Conservation (phyloP, 2,888 invertebrate genomes). For the Campoplex capitator region DNA sequence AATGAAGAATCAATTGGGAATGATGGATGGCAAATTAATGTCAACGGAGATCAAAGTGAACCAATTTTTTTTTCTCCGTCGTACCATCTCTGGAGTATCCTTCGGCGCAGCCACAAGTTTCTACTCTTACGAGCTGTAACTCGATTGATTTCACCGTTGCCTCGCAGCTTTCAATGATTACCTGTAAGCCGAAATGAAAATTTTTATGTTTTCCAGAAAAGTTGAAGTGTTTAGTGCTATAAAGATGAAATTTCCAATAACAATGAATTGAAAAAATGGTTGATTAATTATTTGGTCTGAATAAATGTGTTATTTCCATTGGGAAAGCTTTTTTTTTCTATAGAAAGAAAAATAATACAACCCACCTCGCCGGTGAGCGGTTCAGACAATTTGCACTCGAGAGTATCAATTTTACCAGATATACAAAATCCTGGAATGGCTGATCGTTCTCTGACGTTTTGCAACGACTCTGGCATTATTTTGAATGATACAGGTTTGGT, state of each 20-base stretch:
- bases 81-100: conserved; percentile 96
- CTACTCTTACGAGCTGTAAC: conserved; percentile 96
- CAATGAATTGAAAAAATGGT: background rate
- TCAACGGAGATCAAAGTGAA: background rate
- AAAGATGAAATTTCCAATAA: background rate
- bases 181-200: conserved; percentile 83
- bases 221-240: background rate
- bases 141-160: conserved; percentile 96
- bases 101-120: conserved; percentile 97
- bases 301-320: background rate
- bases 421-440: conserved; percentile 93
- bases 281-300: background rate
- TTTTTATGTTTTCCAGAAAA: background rate
- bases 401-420: conserved; percentile 93
- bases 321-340: background rate
- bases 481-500: conserved; percentile 91
- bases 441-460: conserved; percentile 88
- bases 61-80: conserved; percentile 32
- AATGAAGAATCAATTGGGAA: background rate
- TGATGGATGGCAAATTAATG: conserved; percentile 35
- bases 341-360: background rate
- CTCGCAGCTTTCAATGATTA: conserved; percentile 92
- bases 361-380: conserved; percentile 94
- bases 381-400: conserved; percentile 92
- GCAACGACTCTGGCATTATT: conserved; percentile 93